Conservation (phyloP, 2,888 invertebrate genomes). For the Macrophya annulata region DNA sequence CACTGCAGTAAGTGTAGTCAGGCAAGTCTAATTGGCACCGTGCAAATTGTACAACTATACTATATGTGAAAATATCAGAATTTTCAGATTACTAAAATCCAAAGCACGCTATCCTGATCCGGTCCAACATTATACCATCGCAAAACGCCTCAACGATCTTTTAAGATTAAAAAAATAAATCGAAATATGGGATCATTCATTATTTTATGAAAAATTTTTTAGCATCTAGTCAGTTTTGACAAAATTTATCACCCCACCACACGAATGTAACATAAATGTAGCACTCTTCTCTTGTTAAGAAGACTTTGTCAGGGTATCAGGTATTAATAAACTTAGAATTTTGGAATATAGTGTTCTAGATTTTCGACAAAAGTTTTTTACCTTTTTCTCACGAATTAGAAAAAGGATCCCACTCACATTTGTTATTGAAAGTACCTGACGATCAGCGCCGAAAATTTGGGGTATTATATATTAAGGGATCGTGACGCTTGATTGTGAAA, state of each 20-base stretch:
- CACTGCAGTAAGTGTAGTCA: neutral
- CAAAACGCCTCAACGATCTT: neutral
- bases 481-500: neutral
- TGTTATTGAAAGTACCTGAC: neutral
- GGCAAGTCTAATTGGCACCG: neutral
- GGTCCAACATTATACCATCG: neutral
- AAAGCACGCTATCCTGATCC: neutral
- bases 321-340: neutral
- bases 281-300: no score
- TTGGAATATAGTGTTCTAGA: neutral
- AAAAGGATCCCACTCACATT: neutral
- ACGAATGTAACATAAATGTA: neutral
- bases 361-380: neutral
- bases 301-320: no score
- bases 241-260: neutral
- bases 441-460: neutral
- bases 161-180: no score
- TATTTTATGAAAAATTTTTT: neutral
- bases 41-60: neutral
- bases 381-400: neutral
- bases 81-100: neutral
- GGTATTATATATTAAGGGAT: neutral
- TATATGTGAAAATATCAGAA: neutral
- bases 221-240: neutral
- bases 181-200: neutral